Conservation (phyloP, 1,140 invertebrate genomes). For the Aricia agestis region DNA sequence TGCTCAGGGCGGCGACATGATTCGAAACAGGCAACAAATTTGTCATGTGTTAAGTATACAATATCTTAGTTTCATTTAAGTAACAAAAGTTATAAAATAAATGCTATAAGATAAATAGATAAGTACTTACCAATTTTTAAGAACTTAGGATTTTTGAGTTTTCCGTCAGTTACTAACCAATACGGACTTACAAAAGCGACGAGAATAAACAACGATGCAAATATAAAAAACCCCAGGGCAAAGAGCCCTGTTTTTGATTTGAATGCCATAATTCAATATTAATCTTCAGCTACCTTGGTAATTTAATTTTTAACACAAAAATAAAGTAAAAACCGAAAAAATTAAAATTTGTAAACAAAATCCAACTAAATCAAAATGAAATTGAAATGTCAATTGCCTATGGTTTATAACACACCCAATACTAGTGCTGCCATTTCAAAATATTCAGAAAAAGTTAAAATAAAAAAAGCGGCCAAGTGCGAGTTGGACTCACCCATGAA, state of each 20-base stretch:
- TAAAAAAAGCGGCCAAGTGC: too few relatives aligned
- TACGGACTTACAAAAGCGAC: slow-evolving; percentile 94
- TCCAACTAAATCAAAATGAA: too few relatives aligned
- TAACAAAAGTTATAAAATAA: too few relatives aligned
- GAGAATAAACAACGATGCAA: slow-evolving; percentile 86
- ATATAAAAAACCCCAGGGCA: slow-evolving; percentile 80
- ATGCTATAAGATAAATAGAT: neutral
- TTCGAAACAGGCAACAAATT: neutral
- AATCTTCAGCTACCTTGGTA: neutral
- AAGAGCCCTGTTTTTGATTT: slow-evolving; percentile 81
- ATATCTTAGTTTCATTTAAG: neutral
- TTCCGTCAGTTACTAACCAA: slow-evolving; percentile 93
- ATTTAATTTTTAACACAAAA: neutral
- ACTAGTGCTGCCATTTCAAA: too few relatives aligned
- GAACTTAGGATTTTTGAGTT: slow-evolving; percentile 87
- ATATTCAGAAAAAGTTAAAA: too few relatives aligned
- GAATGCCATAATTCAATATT: slow-evolving; percentile 32
- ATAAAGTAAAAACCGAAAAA: neutral
- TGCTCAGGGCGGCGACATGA: neutral
- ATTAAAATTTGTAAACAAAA: slow-evolving; percentile 1
- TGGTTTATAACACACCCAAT: neutral
- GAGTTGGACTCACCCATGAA: too few relatives aligned
- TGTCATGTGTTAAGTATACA: neutral
- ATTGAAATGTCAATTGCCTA: neutral
- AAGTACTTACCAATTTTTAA: slow-evolving; percentile 83